Base-by-base conservation (phyloP, 2,888 invertebrate genomes). In the Adelognathus sp. region DNA sequence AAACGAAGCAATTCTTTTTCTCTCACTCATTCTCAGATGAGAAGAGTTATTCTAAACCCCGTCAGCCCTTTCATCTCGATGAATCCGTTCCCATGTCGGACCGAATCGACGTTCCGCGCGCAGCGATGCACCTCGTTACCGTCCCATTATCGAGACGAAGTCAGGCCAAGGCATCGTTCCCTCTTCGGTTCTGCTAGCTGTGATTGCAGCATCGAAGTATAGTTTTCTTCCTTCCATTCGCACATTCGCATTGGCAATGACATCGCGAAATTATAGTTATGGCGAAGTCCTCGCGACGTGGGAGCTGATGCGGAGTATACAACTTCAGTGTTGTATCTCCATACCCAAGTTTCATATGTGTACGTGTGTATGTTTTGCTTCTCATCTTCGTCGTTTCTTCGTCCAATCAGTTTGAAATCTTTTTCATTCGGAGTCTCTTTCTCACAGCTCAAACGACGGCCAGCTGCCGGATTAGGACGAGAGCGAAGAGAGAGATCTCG, bases 391-490 rank as follows among this genome's bases (percentile, higher is more conserved):
- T 9, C 46, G 29, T 74, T 69, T 54, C 69, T 74, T 74, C 79
- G 81, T 83, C 82, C 82, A 84, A 85, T 83, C 86, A 81, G 61
- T 63, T 80, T 73, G 73, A 74, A 81, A 83, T 85, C 81, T 83
- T 82, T 76, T 78, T 81, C 80, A 72, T 79, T 83, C 80, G 78
- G 54, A 76, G n/a, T n/a, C n/a, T n/a, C n/a, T n/a, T n/a, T n/a
- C 79, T 82, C 80, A 76, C 73, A 56, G 75, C 63, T 76, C 80
- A 81, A 81, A 81, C 79, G 83, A 83, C 76, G 54, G 77, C 74
- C 75, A 79, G 83, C 81, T 78, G 84, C 81, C 76, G 74, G 74
- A 82, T 74, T 71, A 78, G 81, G 67, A 67, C 50, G 58, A 44
- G 72, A 69, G 21, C 18, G 58, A 46, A 63, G 56, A 52, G n/a